Percentiles rank a stretch among this genome's conserved stretches.
Conservation (phyloP, 2,888 invertebrate genomes). For the Acanthosepion pharaonis region DNA sequence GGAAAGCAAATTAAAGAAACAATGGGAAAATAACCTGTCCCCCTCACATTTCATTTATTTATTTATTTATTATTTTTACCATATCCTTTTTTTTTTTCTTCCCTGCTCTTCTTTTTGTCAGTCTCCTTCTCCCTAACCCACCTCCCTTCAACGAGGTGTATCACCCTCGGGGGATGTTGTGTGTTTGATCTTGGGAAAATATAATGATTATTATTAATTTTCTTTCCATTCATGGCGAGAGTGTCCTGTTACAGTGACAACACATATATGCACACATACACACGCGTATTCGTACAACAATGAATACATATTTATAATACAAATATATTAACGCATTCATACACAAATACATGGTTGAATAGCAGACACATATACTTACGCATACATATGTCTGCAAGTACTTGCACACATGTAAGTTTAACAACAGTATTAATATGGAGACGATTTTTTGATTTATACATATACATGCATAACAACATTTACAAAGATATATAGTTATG, state of each 20-base stretch:
- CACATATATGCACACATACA: background rate
- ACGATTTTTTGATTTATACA: background rate
- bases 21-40: background rate
- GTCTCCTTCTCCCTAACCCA: background rate
- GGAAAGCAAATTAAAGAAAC: background rate
- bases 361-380: too few species aligned
- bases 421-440: too few species aligned
- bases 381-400: background rate
- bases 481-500: too few species aligned
- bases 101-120: background rate
- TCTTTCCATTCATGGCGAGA: background rate
- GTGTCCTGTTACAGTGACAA: background rate
- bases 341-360: background rate
- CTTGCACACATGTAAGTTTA: background rate
- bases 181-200: conserved; percentile 38
- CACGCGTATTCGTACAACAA: background rate
- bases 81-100: too few species aligned
- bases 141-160: background rate
- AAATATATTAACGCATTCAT: background rate
- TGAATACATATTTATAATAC: background rate
- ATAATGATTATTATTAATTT: conserved; percentile 45
- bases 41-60: background rate
- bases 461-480: background rate
- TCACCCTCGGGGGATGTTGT: conserved; percentile 37
- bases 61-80: background rate